These are phyloP conservation scores for Sthenelais limicola DNA, from an alignment of 2,888 invertebrate genomes.

Conservation along the genomic window DNA sequence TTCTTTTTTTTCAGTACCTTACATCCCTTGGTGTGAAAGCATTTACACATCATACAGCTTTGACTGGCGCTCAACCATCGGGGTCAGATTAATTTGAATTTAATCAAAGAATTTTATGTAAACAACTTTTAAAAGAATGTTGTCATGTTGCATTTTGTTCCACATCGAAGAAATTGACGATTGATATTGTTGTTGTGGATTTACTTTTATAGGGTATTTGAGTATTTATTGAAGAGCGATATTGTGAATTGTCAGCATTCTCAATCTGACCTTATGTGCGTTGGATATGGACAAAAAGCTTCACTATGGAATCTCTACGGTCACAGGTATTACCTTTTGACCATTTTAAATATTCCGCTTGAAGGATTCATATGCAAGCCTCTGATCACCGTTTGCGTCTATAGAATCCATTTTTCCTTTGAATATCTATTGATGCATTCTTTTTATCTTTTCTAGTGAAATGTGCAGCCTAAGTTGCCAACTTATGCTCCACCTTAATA, in stretches of 20 bases:
- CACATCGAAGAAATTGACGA: no score
- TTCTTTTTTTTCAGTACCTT: conserved; percentile 78
- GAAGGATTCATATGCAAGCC: neutral
- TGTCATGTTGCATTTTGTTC: no score
- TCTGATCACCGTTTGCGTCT: neutral
- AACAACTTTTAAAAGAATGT: no score
- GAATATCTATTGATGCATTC: neutral
- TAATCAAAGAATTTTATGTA: neutral
- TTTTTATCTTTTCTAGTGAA: conserved; percentile 73
- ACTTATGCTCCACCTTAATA: conserved; percentile 83
- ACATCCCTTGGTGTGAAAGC: conserved; percentile 83
- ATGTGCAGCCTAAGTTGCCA: conserved; percentile 87
- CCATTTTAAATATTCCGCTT: neutral
- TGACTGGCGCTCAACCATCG: conserved; percentile 80
- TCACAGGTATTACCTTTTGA: conserved; percentile 75
- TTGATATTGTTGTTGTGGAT: no score
- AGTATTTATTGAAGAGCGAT: conserved; percentile 88
- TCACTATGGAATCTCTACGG: conserved; percentile 90
- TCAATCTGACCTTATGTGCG: conserved; percentile 84
- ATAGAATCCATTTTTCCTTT: neutral
- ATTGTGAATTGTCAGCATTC: conserved; percentile 89
- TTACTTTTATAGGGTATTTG: conserved; percentile 73
- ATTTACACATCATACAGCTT: conserved; percentile 84
- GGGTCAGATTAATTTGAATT: conserved; percentile 72
- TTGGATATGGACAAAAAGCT: conserved; percentile 85